phyloP scores from a whole-genome alignment of 2,113 vertebrate genomes.

The Copsychus sechellarum region DNA sequence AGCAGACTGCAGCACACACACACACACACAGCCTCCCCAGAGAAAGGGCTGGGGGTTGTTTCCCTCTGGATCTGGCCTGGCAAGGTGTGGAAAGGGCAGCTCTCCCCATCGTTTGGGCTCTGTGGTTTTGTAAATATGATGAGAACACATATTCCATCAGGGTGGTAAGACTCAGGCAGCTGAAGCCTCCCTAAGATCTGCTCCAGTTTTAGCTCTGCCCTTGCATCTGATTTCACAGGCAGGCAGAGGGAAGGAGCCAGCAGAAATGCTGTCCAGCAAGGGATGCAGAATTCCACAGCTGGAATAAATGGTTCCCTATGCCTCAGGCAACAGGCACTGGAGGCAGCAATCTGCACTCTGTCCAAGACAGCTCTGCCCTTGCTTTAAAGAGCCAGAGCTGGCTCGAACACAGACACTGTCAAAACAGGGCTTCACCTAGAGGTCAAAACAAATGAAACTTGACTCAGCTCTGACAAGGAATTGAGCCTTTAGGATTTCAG shows the following conservation, averaged over 20 bases:
- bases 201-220: neutral
- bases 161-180: neutral
- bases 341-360: neutral
- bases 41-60: neutral
- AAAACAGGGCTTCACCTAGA: neutral
- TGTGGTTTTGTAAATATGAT: neutral
- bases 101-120: neutral
- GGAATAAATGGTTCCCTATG: neutral
- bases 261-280: neutral
- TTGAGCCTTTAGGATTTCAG: neutral
- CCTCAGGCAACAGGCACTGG: neutral
- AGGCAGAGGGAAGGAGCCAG: neutral
- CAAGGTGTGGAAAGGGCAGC: neutral
- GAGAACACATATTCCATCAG: fast-evolving
- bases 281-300: neutral
- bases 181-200: neutral
- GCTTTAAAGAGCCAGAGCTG: neutral
- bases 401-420: neutral
- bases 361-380: neutral
- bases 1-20: slow-evolving; percentile 10
- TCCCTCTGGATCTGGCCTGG: neutral
- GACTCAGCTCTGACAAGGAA: neutral
- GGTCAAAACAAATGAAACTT: neutral
- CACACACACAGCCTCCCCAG: neutral
- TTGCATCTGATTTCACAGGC: neutral